phyloP scores from a whole-genome alignment of 1,140 invertebrate genomes.

The Formica exsecta region DNA sequence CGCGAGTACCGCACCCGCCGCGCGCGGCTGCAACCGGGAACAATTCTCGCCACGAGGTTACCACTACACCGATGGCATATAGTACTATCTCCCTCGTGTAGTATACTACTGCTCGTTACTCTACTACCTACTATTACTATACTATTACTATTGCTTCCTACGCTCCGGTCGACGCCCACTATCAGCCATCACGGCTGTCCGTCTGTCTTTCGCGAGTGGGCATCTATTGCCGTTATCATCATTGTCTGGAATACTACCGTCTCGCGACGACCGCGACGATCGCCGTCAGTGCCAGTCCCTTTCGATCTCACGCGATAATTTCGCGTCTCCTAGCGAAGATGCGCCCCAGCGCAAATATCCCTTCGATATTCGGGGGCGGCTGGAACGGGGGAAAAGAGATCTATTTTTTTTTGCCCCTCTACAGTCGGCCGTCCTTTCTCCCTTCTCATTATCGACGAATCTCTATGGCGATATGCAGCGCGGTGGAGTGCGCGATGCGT shows the following conservation, averaged over 20 bases:
- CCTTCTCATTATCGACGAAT: constrained; percentile 73
- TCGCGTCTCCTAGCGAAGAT: neutral
- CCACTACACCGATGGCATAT: constrained; percentile 52
- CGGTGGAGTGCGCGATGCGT: constrained; percentile 53
- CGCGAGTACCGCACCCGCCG: constrained; percentile 49
- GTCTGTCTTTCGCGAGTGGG: constrained; percentile 43
- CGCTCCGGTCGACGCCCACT: constrained; percentile 37
- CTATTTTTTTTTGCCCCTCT: constrained; percentile 50
- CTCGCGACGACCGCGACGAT: constrained; percentile 29
- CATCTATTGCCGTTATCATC: constrained; percentile 51
- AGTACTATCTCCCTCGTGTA: constrained; percentile 47
- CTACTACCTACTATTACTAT: constrained; percentile 6
- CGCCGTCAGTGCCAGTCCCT: constrained; percentile 26
- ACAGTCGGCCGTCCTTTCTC: neutral
- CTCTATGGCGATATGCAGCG: constrained; percentile 51
- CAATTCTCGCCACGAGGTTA: constrained; percentile 67
- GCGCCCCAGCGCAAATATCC: neutral
- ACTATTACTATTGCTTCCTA: neutral
- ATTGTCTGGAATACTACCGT: constrained; percentile 41
- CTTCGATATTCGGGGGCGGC: neutral
- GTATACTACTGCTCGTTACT: constrained; percentile 50
- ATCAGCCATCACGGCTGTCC: constrained; percentile 40
- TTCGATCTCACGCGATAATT: neutral
- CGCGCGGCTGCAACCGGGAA: constrained; percentile 45
- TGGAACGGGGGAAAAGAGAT: constrained; percentile 25